Evolutionary conservation across 2,888 invertebrate species (phyloP), one percentile per base, ranked within the genome.

Genomic region (Calameuta idolon): DNA sequence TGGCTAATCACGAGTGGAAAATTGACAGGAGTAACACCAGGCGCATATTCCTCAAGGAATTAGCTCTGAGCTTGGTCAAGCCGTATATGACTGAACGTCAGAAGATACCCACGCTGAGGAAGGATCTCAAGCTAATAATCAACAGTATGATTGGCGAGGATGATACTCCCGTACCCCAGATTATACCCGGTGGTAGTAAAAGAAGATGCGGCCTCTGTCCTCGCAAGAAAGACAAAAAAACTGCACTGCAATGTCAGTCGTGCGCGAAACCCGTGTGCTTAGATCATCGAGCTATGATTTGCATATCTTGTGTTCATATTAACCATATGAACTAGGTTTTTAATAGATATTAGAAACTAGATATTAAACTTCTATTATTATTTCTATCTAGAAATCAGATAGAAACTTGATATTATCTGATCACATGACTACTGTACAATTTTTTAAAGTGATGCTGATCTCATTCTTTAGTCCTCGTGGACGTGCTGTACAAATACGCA

Each of bases 211-310:
- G 77, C 5, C 34, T 74, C 11, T 79, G 79, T 69, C 77, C 77
- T 4, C 68, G 77, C 12, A 75, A 69, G 37, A 74, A 73, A 40
- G 77, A 79, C 71, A 77, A 77, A 34, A 79, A 79, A 40, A 77
- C 77, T 55, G 71, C 73, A 15, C 23, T 75, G 75, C 77, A 75
- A 31, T 77, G 79, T 34, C 75, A 77, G 55, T 77, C 73, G 33
- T 79, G 77, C 23, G 74, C 74, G 23, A 77, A 75, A 37, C 79
- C 79, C 30, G 77, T 77, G n/a, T 79, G 79, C 34, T 55, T 75
- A 12, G 79, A 79, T 69, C 79, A 79, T 71, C 69, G 79, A 12
- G 78, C 78, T 12, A 78, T 78, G 78, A 78, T 78, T 34, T 78
- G 78, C 30, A 73, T 69, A 4, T 76, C 78, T 12, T 78, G 78